Evolutionary conservation across 2,888 invertebrate genomes (phyloP).

Genomic region (Eristalis tenax): DNA sequence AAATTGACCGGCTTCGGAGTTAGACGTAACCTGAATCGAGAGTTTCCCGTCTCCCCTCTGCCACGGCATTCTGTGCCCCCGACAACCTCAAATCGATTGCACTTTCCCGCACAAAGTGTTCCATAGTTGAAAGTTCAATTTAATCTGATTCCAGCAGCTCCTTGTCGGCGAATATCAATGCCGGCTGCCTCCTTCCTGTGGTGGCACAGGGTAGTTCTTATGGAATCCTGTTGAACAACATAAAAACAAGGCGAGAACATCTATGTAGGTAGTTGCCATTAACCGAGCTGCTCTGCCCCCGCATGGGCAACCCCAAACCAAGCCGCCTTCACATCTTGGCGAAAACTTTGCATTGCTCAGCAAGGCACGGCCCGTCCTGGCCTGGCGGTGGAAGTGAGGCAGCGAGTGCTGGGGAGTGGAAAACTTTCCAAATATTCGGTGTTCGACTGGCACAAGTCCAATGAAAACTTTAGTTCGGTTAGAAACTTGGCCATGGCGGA

Average conservation of each 20-base stretch:
- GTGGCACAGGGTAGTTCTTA: slow-evolving; percentile 38
- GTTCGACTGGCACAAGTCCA: slow-evolving; percentile 72
- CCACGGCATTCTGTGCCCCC: not conserved
- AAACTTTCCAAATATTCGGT: slow-evolving; percentile 72
- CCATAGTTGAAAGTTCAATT: slow-evolving; percentile 63
- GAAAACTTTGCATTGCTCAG: slow-evolving; percentile 65
- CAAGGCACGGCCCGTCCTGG: not conserved
- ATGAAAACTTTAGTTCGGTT: slow-evolving; percentile 71
- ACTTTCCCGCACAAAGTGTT: slow-evolving; percentile 59
- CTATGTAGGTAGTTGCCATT: slow-evolving; percentile 49
- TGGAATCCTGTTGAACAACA: slow-evolving; percentile 68
- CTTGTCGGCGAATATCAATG: slow-evolving; percentile 34
- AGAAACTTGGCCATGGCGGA: slow-evolving; percentile 61
- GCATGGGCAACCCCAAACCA: not conserved
- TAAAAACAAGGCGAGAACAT: slow-evolving; percentile 68
- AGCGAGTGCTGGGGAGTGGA: slow-evolving; percentile 17
- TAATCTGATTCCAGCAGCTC: slow-evolving; percentile 55
- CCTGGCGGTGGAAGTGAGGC: not conserved
- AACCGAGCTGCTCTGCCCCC: not conserved
- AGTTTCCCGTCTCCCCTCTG: not conserved
- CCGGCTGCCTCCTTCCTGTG: slow-evolving; percentile 12
- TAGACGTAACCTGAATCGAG: slow-evolving; percentile 39
- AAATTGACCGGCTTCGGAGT: slow-evolving; percentile 27
- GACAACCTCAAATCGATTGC: slow-evolving; percentile 64
- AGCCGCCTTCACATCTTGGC: slow-evolving; percentile 38